Percentiles rank a stretch among this genome's conserved stretches.
Evolutionary conservation across 2,797 vertebrate species (phyloP).

Genomic region (Trematomus bernacchii): DNA sequence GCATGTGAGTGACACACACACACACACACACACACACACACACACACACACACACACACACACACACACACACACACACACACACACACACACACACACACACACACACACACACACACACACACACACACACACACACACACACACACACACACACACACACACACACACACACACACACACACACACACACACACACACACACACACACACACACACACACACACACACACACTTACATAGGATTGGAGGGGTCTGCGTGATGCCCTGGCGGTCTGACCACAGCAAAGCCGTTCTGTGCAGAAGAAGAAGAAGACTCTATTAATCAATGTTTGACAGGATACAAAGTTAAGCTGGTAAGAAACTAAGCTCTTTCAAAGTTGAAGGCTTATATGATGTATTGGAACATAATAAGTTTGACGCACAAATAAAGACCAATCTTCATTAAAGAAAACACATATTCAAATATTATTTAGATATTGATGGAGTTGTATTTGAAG

Average conservation of each 20-base stretch:
- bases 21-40: slow-evolving; percentile 27
- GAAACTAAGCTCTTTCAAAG: not conserved
- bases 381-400: not conserved
- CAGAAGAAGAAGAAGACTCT: slow-evolving; percentile 12
- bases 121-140: slow-evolving; percentile 29
- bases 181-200: slow-evolving; percentile 49
- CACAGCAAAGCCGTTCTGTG: slow-evolving; percentile 95
- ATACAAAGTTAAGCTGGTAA: not conserved
- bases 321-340: slow-evolving; percentile 37
- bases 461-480: not conserved
- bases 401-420: not conserved
- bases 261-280: slow-evolving; percentile 97
- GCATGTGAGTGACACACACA: slow-evolving; percentile 7
- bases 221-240: slow-evolving; percentile 83
- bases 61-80: slow-evolving; percentile 52
- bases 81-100: slow-evolving; percentile 19
- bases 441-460: not conserved
- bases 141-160: slow-evolving; percentile 47
- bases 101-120: slow-evolving; percentile 52
- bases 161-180: slow-evolving; percentile 50
- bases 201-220: slow-evolving; percentile 30
- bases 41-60: slow-evolving; percentile 49
- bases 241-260: slow-evolving; percentile 93
- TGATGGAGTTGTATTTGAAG: not conserved
- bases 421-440: not conserved